Evolutionary conservation across 35 echinoderm and acorn worm genomes (phyloP).

Genomic region (Patiria miniata): DNA sequence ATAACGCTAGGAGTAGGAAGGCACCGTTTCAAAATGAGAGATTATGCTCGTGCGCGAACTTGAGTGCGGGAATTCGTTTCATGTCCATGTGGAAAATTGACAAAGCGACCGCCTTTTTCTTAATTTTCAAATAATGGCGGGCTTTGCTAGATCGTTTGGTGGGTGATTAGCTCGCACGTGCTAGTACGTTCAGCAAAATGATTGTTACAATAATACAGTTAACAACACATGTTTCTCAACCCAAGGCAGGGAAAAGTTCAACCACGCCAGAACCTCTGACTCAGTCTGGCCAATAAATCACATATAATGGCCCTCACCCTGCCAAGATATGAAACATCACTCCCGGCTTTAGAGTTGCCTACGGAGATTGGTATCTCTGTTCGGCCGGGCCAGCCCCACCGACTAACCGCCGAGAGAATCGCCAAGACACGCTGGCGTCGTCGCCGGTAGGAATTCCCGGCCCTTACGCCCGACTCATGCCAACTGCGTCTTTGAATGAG

Average conservation of each 20-base stretch:
- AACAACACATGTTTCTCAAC: conserved; percentile 13
- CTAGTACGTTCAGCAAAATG: too few relatives aligned
- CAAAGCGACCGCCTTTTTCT: too few relatives aligned
- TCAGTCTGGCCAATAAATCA: conserved; percentile 7
- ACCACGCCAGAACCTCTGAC: conserved; percentile 2
- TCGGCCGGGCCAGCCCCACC: neutral
- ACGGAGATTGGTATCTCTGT: conserved; percentile 5
- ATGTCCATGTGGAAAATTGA: too few relatives aligned
- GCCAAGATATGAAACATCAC: conserved; percentile 8
- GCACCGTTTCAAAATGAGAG: too few relatives aligned
- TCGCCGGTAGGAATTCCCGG: conserved; percentile 4
- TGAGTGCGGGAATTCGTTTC: too few relatives aligned
- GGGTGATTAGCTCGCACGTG: too few relatives aligned
- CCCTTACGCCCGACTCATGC: neutral
- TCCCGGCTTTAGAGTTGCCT: neutral
- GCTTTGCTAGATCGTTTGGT: too few relatives aligned
- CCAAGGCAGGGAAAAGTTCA: conserved; percentile 4
- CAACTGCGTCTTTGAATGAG: conserved; percentile 15
- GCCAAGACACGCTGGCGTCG: neutral
- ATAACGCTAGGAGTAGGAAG: too few relatives aligned
- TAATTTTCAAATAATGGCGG: too few relatives aligned
- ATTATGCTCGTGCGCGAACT: too few relatives aligned
- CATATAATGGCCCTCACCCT: conserved; percentile 1
- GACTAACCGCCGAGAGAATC: neutral
- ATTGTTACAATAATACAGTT: neutral